phyloP scores from a whole-genome alignment of 1,140 invertebrate genomes.

The Calycopis cecrops region DNA sequence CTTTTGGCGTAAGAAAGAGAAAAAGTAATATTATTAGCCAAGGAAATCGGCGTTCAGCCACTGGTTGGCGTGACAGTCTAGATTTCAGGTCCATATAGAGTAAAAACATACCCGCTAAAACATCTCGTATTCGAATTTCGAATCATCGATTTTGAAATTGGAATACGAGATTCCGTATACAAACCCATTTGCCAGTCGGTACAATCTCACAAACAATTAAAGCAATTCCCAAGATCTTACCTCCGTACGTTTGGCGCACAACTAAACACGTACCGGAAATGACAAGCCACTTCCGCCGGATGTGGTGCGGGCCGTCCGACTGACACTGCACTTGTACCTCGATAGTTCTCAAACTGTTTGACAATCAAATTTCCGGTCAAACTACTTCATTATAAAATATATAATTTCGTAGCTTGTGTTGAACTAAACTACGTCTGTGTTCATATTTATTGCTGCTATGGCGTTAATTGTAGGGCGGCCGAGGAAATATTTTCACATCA shows the following conservation, averaged over 20 bases:
- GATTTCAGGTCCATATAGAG: too few relatives aligned
- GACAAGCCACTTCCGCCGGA: constrained; percentile 25
- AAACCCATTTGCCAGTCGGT: not conserved
- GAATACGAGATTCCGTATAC: not conserved
- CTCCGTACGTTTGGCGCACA: constrained; percentile 4
- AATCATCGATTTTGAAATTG: too few relatives aligned
- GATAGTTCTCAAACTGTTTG: constrained; percentile 18
- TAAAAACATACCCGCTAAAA: too few relatives aligned
- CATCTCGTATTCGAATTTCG: too few relatives aligned
- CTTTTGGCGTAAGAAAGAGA: too few relatives aligned
- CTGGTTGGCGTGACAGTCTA: too few relatives aligned
- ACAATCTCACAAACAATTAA: constrained; percentile 6
- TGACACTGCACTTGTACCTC: constrained; percentile 16
- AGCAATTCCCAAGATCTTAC: constrained; percentile 3
- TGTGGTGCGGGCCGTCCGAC: constrained; percentile 19
- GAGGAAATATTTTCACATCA: too few relatives aligned
- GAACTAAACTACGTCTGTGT: not conserved
- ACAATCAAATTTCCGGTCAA: constrained; percentile 14
- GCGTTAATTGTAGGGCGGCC: too few relatives aligned
- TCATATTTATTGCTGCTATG: too few relatives aligned
- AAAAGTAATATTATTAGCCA: too few relatives aligned
- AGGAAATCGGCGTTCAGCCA: too few relatives aligned
- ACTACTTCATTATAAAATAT: constrained; percentile 6
- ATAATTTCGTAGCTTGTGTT: not conserved
- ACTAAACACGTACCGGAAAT: constrained; percentile 18